Percentiles rank a stretch among this genome's conserved stretches.
Conservation (phyloP, 2,113 vertebrate genomes). For the Stercorarius parasiticus region DNA sequence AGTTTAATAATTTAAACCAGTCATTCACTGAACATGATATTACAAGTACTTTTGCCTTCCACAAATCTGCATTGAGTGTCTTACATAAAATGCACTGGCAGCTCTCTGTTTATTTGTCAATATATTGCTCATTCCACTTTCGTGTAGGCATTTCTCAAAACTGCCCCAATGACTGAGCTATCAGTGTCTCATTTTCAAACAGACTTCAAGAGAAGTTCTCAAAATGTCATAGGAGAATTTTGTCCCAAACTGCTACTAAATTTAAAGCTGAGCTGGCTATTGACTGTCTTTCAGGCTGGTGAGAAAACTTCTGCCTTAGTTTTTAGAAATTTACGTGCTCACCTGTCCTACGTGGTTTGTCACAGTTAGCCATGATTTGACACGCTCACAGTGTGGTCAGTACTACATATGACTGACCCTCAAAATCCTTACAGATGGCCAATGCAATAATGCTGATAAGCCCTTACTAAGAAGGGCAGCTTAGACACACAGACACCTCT, state of each 20-base stretch:
- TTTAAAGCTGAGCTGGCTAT: background rate
- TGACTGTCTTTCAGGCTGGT: background rate
- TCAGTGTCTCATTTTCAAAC: background rate
- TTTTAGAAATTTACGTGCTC: background rate
- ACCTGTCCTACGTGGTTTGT: too few species aligned
- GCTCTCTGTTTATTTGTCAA: background rate
- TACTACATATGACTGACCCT: background rate
- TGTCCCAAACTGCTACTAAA: background rate
- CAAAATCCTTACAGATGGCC: background rate
- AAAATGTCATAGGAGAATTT: background rate
- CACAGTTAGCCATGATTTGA: background rate
- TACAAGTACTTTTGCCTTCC: background rate
- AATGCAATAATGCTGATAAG: rapidly evolving
- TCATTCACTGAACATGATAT: background rate
- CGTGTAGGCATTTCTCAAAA: background rate
- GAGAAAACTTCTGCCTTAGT: background rate
- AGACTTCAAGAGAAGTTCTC: background rate
- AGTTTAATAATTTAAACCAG: background rate
- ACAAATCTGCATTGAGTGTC: background rate
- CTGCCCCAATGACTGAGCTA: background rate
- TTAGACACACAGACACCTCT: background rate
- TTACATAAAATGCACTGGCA: background rate
- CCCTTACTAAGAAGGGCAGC: background rate
- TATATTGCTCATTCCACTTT: background rate
- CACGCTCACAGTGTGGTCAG: rapidly evolving